A percentile compares a stretch with the other conserved stretches of the same genome.
Conservation (phyloP, 2,888 invertebrate genomes). For the Acanthosoma haemorrhoidale region DNA sequence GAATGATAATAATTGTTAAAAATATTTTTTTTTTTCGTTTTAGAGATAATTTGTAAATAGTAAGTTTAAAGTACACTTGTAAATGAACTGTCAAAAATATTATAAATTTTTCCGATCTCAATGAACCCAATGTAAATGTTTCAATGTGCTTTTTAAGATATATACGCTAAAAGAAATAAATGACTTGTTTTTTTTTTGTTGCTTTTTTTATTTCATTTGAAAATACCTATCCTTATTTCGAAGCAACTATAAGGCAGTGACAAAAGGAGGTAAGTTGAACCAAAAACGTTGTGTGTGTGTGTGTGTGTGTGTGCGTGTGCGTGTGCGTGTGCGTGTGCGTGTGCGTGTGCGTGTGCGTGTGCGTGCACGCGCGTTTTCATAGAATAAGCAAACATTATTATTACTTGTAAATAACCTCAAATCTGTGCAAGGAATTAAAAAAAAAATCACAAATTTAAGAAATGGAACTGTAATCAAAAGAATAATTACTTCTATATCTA, state of each 20-base stretch:
- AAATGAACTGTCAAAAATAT: not conserved
- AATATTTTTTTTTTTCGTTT: not conserved
- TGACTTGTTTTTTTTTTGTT: no score
- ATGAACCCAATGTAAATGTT: constrained; percentile 3
- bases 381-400: no score
- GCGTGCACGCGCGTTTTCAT: not conserved
- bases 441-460: no score
- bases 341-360: not conserved
- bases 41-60: not conserved
- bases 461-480: no score
- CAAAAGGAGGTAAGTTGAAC: not conserved
- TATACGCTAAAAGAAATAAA: constrained; percentile 17
- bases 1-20: not conserved
- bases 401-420: no score
- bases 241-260: no score
- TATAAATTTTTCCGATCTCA: constrained; percentile 8
- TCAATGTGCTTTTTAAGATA: constrained; percentile 18
- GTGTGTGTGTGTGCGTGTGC: not conserved
- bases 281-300: not conserved
- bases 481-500: no score
- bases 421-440: no score
- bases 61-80: not conserved
- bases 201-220: no score
- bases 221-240: no score
- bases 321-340: not conserved